Evolutionary conservation across 2,888 invertebrate species (phyloP), one percentile per base, ranked within the genome.

Genomic region (Patella ulyssiponensis): DNA sequence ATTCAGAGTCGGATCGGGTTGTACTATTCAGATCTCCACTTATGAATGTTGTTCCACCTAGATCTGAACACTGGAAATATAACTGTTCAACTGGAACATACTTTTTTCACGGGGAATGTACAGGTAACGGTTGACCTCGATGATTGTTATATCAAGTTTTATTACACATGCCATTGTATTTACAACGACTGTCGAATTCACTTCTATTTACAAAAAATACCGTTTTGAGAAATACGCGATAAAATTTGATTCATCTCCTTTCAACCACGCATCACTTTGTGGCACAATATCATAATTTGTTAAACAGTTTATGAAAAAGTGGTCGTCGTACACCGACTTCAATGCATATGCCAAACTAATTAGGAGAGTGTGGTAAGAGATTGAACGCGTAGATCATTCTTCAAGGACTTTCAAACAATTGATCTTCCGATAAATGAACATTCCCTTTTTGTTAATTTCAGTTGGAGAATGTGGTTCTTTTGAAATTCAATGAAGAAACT

Each of bases 401-500:
- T 33, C 33, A n/a, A n/a, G n/a, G n/a, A n/a, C n/a, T n/a, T n/a
- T n/a, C n/a, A n/a, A n/a, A n/a, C n/a, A n/a, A n/a, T n/a, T n/a
- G n/a, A n/a, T n/a, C n/a, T n/a, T n/a, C 33, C 33, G 33, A 33
- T 33, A 33, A 33, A 33, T 4, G 33, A 5, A 33, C 33, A 33
- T 71, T 15, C 4, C 15, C 17, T 72, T 72, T 72, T 33, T 53
- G 27, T 73, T 9, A 64, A 11, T 69, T 73, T n/a, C 74, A 84
- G 84, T 52, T 83, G 70, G 80, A 81, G 15, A 71, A 81, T 23
- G 72, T 82, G 14, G 64, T 20, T 20, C 12, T 83, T 27, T 81
- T 74, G 77, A 84, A 82, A 77, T 78, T 86, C 58, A 87, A 87
- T 78, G 83, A 81, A n/a, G 69, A 71, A 15, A 74, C 87, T 15